Percentiles rank a stretch among this genome's conserved stretches.
phyloP scores from a whole-genome alignment of 1,140 invertebrate genomes.

The Neodiprion virginianus region DNA sequence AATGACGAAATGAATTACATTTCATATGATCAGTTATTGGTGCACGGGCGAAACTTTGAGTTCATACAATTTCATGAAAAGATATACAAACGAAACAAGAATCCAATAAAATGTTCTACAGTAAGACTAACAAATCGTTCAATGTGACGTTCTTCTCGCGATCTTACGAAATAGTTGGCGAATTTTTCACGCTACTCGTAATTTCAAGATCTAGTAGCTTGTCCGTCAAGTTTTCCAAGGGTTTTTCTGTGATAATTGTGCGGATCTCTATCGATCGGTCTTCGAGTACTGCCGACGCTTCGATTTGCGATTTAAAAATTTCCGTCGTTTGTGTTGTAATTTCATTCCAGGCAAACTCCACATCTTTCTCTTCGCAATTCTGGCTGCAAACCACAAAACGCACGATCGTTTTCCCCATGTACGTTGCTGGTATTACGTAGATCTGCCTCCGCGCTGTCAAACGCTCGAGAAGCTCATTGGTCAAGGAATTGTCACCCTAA shows the following conservation, averaged over 20 bases:
- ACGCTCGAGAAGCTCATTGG: constrained; percentile 72
- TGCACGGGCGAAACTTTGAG: too few relatives aligned
- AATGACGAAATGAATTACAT: too few relatives aligned
- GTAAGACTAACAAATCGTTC: too few relatives aligned
- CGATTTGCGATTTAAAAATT: constrained; percentile 26
- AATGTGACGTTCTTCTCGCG: too few relatives aligned
- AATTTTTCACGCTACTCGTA: background rate
- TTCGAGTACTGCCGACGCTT: background rate
- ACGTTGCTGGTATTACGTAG: constrained; percentile 79
- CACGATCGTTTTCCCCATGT: constrained; percentile 71
- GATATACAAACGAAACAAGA: too few relatives aligned
- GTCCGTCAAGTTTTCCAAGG: background rate
- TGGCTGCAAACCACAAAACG: constrained; percentile 82
- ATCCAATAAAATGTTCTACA: too few relatives aligned
- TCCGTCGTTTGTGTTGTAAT: constrained; percentile 64
- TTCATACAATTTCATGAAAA: too few relatives aligned
- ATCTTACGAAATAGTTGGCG: background rate
- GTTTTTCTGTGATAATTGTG: too few relatives aligned
- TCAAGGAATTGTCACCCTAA: constrained; percentile 75
- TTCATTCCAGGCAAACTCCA: constrained; percentile 79
- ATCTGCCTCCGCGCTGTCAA: constrained; percentile 80
- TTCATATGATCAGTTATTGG: too few relatives aligned
- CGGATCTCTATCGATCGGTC: too few relatives aligned
- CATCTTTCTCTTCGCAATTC: constrained; percentile 70
- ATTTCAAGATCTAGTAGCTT: background rate